Base-by-base conservation (phyloP, 2,888 invertebrate species). In the Hetaerina titia region DNA sequence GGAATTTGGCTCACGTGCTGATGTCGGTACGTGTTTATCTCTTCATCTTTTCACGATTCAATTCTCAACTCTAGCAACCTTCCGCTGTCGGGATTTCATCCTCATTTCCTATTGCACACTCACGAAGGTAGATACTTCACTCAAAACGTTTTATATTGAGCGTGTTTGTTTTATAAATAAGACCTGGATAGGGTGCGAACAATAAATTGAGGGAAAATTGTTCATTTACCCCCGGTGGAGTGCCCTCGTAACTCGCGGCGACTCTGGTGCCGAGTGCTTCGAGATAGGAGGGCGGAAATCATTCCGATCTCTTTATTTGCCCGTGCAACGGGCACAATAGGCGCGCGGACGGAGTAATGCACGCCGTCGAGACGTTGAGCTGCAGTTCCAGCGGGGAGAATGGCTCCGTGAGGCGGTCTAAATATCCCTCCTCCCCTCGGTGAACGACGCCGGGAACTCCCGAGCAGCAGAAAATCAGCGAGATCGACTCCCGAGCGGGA, bases 111-210 rank as follows among this genome's bases (percentile, higher is more conserved):
- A 45, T 45, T 45, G 45, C 45, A 45, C 45, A 45, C 45, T 45
- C 45, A 45, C 45, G 45, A 45, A 1, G 45, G 45, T 45, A 45
- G 45, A 45, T 45, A 45, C 45, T 45, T 45, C 45, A 1, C 45
- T 45, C 45, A 45, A 45, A 45, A 4, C 45, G 45, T 45, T 45
- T 45, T 45, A 45, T 45, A 45, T 45, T 45, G 45, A 45, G 2
- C 9, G 81, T 31, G 81, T 81, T 81, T 81, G 25, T 81, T 81
- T 81, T 25, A 81, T 25, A 31, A 11, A 31, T 5, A 11, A 69
- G 45, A 15, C 81, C 81, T 81, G 9, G 31, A 81, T 81, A 81
- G 25, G 81, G 81, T 81, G 81, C 81, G 81, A 81, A 81, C 81
- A 5, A 81, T 81, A 81, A 81, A 81, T 81, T 15, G 31, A 31